These are phyloP conservation scores for Siderastrea radians DNA, from an alignment of 92 coral and sea anemone genomes.

Conservation along the genomic window DNA sequence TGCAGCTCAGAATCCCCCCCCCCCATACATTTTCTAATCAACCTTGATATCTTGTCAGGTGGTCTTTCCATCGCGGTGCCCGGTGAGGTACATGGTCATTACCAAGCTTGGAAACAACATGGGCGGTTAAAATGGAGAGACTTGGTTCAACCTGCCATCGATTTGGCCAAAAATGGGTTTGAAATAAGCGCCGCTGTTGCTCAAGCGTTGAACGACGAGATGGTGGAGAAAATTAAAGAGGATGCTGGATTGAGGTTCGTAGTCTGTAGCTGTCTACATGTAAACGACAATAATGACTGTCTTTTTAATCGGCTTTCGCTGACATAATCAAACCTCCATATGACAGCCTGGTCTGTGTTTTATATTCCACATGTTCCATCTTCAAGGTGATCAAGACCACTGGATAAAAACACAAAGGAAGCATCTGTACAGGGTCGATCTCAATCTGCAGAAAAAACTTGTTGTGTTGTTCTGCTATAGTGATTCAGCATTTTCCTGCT, in stretches of 20 bases:
- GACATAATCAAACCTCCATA: no score
- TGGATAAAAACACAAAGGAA: no score
- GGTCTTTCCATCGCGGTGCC: constrained; percentile 77
- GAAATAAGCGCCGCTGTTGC: constrained; percentile 43
- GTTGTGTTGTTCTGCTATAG: no score
- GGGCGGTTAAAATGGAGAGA: constrained; percentile 73
- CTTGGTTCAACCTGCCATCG: constrained; percentile 79
- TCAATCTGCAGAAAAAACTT: no score
- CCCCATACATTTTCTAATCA: no score
- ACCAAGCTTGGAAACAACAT: constrained; percentile 70
- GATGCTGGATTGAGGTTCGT: constrained; percentile 76
- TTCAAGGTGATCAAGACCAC: no score
- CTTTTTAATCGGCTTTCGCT: no score
- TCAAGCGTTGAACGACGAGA: constrained; percentile 25
- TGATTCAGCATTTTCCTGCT: no score
- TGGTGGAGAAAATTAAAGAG: constrained; percentile 18
- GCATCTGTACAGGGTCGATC: no score
- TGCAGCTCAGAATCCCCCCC: no score
- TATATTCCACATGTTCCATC: no score
- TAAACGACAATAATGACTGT: neutral
- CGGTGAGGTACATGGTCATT: constrained; percentile 73
- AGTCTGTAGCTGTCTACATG: neutral
- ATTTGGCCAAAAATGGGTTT: constrained; percentile 75
- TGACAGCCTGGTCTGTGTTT: no score
- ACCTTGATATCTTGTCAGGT: constrained; percentile 13